Conservation (phyloP, 2,888 invertebrate genomes). For the Lasioglossum malachurum region DNA sequence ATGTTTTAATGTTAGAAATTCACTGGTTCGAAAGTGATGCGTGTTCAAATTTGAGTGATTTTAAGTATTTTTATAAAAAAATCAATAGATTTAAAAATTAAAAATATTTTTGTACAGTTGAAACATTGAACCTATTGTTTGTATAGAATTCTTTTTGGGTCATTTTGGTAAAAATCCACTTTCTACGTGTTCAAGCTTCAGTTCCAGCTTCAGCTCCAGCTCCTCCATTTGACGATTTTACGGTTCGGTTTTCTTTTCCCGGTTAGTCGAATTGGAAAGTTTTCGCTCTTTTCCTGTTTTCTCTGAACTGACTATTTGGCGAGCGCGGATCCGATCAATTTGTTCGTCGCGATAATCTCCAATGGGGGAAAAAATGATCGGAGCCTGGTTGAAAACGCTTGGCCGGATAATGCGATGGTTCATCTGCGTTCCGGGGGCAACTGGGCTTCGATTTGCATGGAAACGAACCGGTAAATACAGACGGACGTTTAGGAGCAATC, state of each 20-base stretch:
- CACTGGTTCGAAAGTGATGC: no score
- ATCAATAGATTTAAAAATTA: no score
- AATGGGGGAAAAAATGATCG: not conserved
- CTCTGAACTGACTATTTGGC: not conserved
- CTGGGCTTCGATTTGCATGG: constrained; percentile 33
- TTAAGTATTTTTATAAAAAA: no score
- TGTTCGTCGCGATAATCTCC: not conserved
- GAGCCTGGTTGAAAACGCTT: not conserved
- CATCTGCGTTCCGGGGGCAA: not conserved
- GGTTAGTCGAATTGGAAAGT: not conserved
- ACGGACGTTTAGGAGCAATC: constrained; percentile 39
- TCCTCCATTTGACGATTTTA: not conserved
- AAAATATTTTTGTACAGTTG: no score
- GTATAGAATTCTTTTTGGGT: no score
- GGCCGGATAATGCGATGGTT: constrained; percentile 24
- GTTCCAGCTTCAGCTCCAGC: not conserved
- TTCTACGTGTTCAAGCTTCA: not conserved
- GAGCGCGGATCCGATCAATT: not conserved
- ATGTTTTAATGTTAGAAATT: no score
- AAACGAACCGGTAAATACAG: constrained; percentile 23
- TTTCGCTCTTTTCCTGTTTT: not conserved
- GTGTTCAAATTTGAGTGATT: no score
- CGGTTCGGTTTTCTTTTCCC: not conserved
- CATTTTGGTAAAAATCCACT: not conserved
- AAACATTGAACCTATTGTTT: no score